These are phyloP conservation scores for Ferdinandea cuprea DNA, from an alignment of 2,888 invertebrate genomes.

Conservation along the genomic window DNA sequence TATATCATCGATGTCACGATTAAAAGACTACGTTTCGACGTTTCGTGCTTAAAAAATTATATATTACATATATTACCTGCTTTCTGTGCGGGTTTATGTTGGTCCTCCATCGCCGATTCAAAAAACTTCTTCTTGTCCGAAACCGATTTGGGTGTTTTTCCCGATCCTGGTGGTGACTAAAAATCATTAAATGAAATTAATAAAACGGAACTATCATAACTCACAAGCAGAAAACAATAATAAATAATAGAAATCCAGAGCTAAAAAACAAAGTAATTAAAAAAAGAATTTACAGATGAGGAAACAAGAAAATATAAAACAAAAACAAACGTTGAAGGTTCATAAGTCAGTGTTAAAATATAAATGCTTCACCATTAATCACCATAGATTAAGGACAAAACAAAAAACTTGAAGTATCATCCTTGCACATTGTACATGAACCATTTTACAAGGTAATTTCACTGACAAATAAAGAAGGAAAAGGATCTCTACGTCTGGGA, in stretches of 20 bases:
- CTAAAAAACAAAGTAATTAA: slow-evolving; percentile 57
- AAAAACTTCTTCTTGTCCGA: slow-evolving; percentile 97
- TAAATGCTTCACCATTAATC: slow-evolving; percentile 74
- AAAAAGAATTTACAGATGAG: slow-evolving; percentile 38
- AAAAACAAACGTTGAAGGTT: slow-evolving; percentile 44
- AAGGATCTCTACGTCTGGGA: neutral
- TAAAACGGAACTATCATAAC: slow-evolving; percentile 70
- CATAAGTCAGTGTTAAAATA: slow-evolving; percentile 67
- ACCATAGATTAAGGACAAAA: slow-evolving; percentile 55
- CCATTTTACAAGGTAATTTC: slow-evolving; percentile 35
- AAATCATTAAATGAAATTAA: slow-evolving; percentile 66
- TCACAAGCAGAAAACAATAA: slow-evolving; percentile 19
- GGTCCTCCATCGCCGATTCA: slow-evolving; percentile 97
- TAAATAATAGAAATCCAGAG: slow-evolving; percentile 30
- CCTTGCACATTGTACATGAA: slow-evolving; percentile 15
- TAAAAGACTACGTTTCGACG: too few species aligned
- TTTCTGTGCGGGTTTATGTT: slow-evolving; percentile 92
- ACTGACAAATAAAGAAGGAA: slow-evolving; percentile 3
- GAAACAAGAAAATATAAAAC: slow-evolving; percentile 47
- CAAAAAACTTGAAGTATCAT: slow-evolving; percentile 27
- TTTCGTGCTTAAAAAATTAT: neutral
- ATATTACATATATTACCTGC: slow-evolving; percentile 85
- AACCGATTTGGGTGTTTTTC: slow-evolving; percentile 91
- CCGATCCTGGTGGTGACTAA: slow-evolving; percentile 87
- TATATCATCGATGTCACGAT: too few species aligned